These are phyloP conservation scores for Nematolebias whitei DNA, from an alignment of 2,113 vertebrate species.

Conservation along the genomic window DNA sequence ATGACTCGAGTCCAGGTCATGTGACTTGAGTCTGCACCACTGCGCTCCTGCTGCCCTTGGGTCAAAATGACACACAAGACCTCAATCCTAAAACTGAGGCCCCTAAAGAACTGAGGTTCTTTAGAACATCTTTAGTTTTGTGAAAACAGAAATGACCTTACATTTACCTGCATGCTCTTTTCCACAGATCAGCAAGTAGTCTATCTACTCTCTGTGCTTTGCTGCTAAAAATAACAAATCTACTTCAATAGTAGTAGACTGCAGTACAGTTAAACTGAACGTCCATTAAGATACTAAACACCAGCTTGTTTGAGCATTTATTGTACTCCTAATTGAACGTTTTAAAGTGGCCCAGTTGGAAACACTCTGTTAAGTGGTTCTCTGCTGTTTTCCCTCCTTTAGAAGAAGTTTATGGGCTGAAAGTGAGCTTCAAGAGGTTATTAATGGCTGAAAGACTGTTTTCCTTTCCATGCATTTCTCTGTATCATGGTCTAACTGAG, in stretches of 20 bases:
- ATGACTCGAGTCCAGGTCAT: no score
- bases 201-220: neutral
- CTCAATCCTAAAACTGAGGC: no score
- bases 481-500: neutral
- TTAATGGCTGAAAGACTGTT: slow-evolving; percentile 6
- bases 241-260: neutral
- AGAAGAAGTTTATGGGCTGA: slow-evolving; percentile 10
- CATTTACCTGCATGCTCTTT: neutral
- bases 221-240: no score
- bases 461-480: neutral
- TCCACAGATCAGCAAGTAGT: neutral
- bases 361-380: slow-evolving; percentile 2
- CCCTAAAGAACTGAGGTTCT: no score
- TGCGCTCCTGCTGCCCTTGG: no score
- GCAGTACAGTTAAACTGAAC: neutral
- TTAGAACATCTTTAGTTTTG: no score
- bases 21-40: no score
- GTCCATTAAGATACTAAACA: neutral
- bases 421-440: slow-evolving; percentile 18
- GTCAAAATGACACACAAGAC: no score
- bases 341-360: slow-evolving; percentile 5
- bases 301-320: neutral
- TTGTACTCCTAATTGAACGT: neutral
- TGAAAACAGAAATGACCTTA: no score
- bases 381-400: slow-evolving; percentile 7